Percentiles rank a stretch among this genome's conserved stretches.
Conservation (phyloP, 2,888 invertebrate genomes). For the Mallateleia sp. region DNA sequence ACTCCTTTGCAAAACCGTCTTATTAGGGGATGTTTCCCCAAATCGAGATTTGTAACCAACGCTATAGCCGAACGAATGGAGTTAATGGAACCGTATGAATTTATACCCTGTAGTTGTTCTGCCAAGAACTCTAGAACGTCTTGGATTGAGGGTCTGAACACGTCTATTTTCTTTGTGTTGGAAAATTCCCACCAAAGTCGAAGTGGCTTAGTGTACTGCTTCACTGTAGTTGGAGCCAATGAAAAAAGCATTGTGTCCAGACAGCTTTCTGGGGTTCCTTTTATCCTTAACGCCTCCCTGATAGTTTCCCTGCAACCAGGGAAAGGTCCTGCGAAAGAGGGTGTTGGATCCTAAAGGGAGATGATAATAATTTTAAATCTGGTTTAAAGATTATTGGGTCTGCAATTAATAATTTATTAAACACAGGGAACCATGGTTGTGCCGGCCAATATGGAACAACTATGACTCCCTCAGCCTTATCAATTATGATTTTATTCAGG, state of each 20-base stretch:
- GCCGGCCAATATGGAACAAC: not conserved
- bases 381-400: not conserved
- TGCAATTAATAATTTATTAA: not conserved
- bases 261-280: not conserved
- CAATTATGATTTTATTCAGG: not conserved
- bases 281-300: not conserved
- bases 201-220: not conserved
- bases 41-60: not conserved
- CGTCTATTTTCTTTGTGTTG: not conserved
- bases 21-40: not conserved
- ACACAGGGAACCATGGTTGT: not conserved
- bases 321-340: not conserved
- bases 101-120: not conserved
- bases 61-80: not conserved
- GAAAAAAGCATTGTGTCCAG: not conserved
- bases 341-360: not conserved
- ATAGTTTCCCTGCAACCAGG: slow-evolving; percentile 15
- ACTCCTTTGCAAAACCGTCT: slow-evolving; percentile 18
- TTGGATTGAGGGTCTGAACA: not conserved
- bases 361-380: not conserved
- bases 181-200: slow-evolving; percentile 6
- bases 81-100: not conserved
- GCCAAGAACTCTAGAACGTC: not conserved
- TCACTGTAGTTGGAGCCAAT: not conserved
- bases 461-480: not conserved